These are phyloP conservation scores for Prunella fulvescens DNA, from an alignment of 2,113 vertebrate species.

Conservation along the genomic window DNA sequence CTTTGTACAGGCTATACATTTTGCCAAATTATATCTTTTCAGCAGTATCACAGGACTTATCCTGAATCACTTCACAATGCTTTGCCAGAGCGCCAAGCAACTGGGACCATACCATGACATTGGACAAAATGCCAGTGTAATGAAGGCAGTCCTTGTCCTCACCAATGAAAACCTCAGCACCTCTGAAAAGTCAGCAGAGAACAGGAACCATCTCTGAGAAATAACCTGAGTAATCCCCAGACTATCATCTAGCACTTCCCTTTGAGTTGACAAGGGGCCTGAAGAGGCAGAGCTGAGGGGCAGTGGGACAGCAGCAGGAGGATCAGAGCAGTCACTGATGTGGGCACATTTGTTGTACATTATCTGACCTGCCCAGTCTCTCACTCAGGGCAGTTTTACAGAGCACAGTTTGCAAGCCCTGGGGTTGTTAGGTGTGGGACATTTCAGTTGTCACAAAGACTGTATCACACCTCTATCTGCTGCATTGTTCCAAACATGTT, in stretches of 20 bases:
- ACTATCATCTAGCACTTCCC: neutral
- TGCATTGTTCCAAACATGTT: neutral
- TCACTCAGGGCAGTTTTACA: neutral
- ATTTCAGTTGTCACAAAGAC: neutral
- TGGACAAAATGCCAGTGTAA: neutral
- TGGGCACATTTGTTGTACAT: accelerated
- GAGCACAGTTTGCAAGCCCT: neutral
- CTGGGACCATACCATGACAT: accelerated
- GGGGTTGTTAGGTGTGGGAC: neutral
- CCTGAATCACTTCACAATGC: neutral
- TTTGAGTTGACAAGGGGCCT: neutral
- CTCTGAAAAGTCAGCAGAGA: neutral
- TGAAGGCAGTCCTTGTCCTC: neutral
- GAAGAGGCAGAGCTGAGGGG: neutral
- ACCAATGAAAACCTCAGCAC: neutral
- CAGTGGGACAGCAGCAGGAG: neutral
- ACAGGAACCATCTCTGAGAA: neutral
- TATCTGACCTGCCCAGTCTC: neutral
- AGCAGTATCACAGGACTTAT: neutral
- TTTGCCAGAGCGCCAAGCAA: neutral
- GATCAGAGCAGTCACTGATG: neutral
- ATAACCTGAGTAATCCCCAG: neutral
- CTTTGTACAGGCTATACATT: neutral
- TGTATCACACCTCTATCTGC: neutral
- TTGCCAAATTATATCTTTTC: neutral